Evolutionary conservation across 1,140 invertebrate species (phyloP), one percentile per base, ranked within the genome.

Genomic region (Chrysopa pallens): DNA sequence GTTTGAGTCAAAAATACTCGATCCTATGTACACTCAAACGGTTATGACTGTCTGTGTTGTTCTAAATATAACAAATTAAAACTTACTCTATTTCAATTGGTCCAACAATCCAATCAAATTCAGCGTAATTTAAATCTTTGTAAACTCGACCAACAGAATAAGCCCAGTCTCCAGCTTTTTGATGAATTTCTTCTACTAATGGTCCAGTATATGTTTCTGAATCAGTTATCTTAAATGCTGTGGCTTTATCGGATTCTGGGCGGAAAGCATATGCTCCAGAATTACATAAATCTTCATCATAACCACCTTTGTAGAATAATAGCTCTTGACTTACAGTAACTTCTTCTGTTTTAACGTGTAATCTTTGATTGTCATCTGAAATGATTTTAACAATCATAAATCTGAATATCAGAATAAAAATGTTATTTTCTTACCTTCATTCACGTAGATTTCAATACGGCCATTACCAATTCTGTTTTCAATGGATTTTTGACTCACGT

Each of bases 31-130:
- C n/a, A n/a, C n/a, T n/a, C n/a, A n/a, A n/a, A n/a, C n/a, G n/a
- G n/a, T n/a, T n/a, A n/a, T n/a, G n/a, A n/a, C n/a, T n/a, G n/a
- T n/a, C n/a, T n/a, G n/a, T n/a, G n/a, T n/a, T n/a, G n/a, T n/a
- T n/a, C n/a, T n/a, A n/a, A n/a, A n/a, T n/a, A n/a, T n/a, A n/a
- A n/a, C n/a, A n/a, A n/a, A 36, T 35, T 15, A 49, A 42, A 17
- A 65, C 67, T 73, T 64, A 85, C 81, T 73, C 64, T 6, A 83
- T 66, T 6, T 91, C 89, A 48, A 98, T 88, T 0, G 93, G 90
- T 23, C 93, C 95, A 46, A 97, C 70, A 1, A 92, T 63, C 88
- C 89, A 98, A 52, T 95, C 80, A 42, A 95, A 76, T 61, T 97
- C 90, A 0, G 88, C 65, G 31, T 71, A 67, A 42, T 76, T 68